A percentile compares a stretch with the other conserved stretches of the same genome.
phyloP scores from a whole-genome alignment of 2,113 vertebrate species.

The Nymphicus hollandicus region DNA sequence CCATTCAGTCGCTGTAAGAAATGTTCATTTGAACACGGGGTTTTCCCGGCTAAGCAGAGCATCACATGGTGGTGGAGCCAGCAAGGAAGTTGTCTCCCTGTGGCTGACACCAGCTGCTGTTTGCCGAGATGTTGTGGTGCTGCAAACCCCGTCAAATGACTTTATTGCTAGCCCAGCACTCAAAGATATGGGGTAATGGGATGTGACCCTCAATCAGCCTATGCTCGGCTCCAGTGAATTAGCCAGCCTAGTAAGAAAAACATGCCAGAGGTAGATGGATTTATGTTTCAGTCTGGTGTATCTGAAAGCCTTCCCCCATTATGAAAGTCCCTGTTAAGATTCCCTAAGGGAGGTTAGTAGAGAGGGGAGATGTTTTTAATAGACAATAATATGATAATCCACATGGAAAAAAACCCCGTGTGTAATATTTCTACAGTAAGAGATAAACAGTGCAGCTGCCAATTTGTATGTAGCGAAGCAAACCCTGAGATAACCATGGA shows the following conservation, averaged over 20 bases:
- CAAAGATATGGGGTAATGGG: background rate
- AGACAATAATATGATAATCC: conserved; percentile 62
- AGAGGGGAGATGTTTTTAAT: conserved; percentile 60
- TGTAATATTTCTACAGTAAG: conserved; percentile 44
- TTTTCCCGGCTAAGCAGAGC: conserved; percentile 29
- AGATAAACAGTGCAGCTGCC: conserved; percentile 46
- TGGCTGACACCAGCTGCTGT: background rate
- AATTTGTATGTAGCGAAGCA: conserved; percentile 48
- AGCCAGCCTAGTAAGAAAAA: conserved; percentile 46
- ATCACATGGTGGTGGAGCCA: conserved; percentile 31
- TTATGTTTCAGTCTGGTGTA: conserved; percentile 59
- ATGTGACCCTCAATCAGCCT: background rate
- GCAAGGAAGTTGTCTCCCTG: conserved; percentile 48
- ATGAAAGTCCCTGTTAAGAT: conserved; percentile 49
- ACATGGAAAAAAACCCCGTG: background rate
- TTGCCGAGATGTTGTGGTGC: background rate
- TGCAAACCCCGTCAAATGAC: background rate
- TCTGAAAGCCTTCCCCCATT: conserved; percentile 66
- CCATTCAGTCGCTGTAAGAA: background rate
- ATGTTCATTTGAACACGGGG: conserved; percentile 3
- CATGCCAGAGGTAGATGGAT: conserved; percentile 54
- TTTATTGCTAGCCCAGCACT: background rate
- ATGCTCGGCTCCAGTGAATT: conserved; percentile 18
- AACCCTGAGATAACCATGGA: background rate
- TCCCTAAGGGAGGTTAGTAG: conserved; percentile 61